These are phyloP conservation scores for Diploscapter pachys DNA, from an alignment of 1,140 invertebrate genomes.

Conservation along the genomic window DNA sequence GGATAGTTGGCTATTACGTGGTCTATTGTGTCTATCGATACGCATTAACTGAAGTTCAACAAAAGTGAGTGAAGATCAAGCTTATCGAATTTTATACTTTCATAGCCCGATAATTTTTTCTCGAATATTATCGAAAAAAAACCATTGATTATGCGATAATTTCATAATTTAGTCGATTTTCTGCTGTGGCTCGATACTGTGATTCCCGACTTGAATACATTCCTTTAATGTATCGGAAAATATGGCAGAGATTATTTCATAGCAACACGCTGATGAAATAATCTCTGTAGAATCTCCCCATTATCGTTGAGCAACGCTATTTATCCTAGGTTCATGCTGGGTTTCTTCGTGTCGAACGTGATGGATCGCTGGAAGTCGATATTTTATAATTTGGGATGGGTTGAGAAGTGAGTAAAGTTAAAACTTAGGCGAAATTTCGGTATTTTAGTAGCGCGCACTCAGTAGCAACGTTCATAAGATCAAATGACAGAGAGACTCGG, in stretches of 20 bases:
- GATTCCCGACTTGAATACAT: conserved; percentile 9
- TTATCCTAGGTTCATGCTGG: conserved; percentile 45
- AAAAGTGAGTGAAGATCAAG: neutral
- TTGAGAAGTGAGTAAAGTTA: conserved; percentile 35
- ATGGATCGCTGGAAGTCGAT: conserved; percentile 45
- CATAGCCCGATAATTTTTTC: neutral
- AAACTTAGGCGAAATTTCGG: neutral
- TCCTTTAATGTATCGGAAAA: conserved; percentile 8
- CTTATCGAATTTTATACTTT: no score
- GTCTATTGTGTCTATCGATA: conserved; percentile 8
- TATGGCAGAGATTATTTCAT: neutral
- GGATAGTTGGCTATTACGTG: conserved; percentile 14
- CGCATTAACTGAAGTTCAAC: neutral
- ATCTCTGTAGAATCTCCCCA: neutral
- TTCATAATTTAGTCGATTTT: conserved; percentile 11
- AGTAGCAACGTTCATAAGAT: conserved; percentile 8
- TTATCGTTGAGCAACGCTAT: conserved; percentile 24
- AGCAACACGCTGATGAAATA: neutral
- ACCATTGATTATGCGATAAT: neutral
- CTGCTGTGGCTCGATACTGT: neutral
- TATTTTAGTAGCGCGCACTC: conserved; percentile 32
- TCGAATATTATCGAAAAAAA: conserved; percentile 1
- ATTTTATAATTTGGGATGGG: conserved; percentile 44
- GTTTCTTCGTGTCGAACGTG: conserved; percentile 46
- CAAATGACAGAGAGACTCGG: conserved; percentile 12